These are phyloP conservation scores for Xenus cinereus DNA, from an alignment of 2,113 vertebrate genomes.

Conservation along the genomic window DNA sequence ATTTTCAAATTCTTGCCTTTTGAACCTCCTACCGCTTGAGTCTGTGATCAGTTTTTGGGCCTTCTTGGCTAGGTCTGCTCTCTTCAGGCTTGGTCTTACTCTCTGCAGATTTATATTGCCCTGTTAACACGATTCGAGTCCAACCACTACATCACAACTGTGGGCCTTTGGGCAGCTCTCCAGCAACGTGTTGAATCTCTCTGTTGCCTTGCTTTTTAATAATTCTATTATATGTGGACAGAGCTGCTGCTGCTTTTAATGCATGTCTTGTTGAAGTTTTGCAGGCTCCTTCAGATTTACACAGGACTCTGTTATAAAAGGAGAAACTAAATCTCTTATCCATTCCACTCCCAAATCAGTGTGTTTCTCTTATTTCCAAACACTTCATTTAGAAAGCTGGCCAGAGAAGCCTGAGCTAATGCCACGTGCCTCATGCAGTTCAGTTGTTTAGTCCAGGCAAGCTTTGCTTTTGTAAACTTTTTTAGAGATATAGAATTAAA, in stretches of 20 bases:
- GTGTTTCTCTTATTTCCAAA: conserved; percentile 67
- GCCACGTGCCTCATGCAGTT: conserved; percentile 45
- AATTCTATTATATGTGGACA: conserved; percentile 32
- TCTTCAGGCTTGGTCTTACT: background rate
- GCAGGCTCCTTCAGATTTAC: conserved; percentile 52
- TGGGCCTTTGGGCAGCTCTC: conserved; percentile 28
- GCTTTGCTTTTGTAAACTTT: conserved; percentile 60
- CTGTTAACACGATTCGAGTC: background rate
- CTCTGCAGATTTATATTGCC: conserved; percentile 55
- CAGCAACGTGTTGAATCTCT: conserved; percentile 15
- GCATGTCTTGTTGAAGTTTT: conserved; percentile 46
- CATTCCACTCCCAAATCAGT: conserved; percentile 44
- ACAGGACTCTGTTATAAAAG: conserved; percentile 34
- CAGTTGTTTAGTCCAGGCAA: conserved; percentile 58
- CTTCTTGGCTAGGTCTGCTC: background rate
- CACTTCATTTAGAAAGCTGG: conserved; percentile 64
- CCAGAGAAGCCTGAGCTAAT: conserved; percentile 37
- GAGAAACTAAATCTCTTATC: conserved; percentile 58
- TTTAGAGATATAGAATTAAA: conserved; percentile 58
- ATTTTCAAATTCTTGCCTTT: background rate
- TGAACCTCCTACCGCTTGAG: background rate
- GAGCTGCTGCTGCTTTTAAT: conserved; percentile 58
- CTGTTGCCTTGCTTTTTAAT: conserved; percentile 54
- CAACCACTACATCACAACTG: conserved; percentile 52
- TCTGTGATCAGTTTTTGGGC: background rate